phyloP scores from a whole-genome alignment of 2,888 invertebrate species.

The Thera obeliscata region DNA sequence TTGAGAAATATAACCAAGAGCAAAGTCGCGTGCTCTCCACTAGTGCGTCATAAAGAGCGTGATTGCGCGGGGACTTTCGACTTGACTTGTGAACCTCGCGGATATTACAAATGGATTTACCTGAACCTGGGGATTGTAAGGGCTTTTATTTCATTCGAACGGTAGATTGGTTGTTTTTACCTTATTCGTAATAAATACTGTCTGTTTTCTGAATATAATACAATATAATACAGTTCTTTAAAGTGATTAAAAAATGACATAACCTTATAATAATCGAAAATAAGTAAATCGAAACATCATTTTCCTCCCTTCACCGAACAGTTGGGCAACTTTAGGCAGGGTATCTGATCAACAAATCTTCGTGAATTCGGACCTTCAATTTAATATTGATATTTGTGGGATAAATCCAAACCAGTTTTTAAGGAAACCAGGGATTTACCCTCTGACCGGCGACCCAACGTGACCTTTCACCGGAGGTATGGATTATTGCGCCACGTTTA shows the following conservation, averaged over 20 bases:
- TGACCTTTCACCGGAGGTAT: slow-evolving; percentile 17
- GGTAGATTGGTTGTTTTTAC: too few species aligned
- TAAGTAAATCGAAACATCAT: too few species aligned
- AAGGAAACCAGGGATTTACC: slow-evolving; percentile 1
- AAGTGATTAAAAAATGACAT: too few species aligned
- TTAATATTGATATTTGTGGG: slow-evolving; percentile 2
- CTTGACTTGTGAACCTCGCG: slow-evolving; percentile 4
- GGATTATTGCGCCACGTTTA: slow-evolving; percentile 12
- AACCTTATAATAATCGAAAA: too few species aligned
- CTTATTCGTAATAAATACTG: too few species aligned
- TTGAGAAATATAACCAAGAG: background rate
- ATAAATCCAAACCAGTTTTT: background rate
- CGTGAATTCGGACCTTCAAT: background rate
- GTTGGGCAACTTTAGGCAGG: background rate
- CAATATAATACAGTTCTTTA: too few species aligned
- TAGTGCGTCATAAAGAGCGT: slow-evolving; percentile 20
- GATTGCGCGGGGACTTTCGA: slow-evolving; percentile 22
- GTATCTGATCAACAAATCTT: background rate
- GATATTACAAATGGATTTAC: background rate
- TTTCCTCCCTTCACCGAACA: background rate
- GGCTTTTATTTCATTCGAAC: background rate
- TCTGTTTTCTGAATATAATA: too few species aligned
- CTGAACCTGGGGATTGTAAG: background rate
- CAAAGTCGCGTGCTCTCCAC: background rate
- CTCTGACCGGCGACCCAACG: slow-evolving; percentile 6